phyloP scores from a whole-genome alignment of 2,797 vertebrate species.

The Molossus molossus region DNA sequence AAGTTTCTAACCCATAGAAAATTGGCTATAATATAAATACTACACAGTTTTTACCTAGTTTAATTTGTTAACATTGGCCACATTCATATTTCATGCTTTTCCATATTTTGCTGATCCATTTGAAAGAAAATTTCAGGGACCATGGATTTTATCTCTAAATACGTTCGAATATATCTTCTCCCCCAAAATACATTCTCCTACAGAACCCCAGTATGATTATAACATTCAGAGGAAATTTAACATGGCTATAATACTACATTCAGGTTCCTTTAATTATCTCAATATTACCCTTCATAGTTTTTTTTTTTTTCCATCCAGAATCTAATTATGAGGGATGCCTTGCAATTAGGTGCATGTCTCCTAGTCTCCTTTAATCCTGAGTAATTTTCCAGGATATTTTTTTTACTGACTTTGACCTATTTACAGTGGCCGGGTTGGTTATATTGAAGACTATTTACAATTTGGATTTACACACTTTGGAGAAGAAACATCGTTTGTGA shows the following conservation, averaged over 20 bases:
- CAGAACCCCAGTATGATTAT: not conserved
- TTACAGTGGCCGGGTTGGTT: not conserved
- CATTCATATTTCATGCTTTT: not conserved
- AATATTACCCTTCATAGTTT: not conserved
- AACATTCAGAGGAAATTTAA: constrained; percentile 16
- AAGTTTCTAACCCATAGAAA: not conserved
- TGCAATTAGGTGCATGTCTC: not conserved
- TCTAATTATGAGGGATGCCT: not conserved
- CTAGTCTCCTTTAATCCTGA: not conserved
- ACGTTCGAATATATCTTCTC: not conserved
- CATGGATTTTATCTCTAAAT: constrained; percentile 13
- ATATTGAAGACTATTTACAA: not conserved
- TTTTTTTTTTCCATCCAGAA: not conserved
- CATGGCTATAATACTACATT: not conserved
- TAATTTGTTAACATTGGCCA: not conserved
- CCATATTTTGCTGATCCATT: not conserved
- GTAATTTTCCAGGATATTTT: not conserved
- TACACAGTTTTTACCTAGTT: not conserved
- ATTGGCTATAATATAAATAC: not conserved
- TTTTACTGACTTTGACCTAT: not conserved
- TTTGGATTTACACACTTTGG: not conserved
- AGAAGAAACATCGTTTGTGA: not conserved
- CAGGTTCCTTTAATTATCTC: not conserved
- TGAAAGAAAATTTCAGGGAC: constrained; percentile 29
- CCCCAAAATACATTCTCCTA: not conserved